Conservation (phyloP, 2,888 invertebrate species). For the Dromius quadrimaculatus region DNA sequence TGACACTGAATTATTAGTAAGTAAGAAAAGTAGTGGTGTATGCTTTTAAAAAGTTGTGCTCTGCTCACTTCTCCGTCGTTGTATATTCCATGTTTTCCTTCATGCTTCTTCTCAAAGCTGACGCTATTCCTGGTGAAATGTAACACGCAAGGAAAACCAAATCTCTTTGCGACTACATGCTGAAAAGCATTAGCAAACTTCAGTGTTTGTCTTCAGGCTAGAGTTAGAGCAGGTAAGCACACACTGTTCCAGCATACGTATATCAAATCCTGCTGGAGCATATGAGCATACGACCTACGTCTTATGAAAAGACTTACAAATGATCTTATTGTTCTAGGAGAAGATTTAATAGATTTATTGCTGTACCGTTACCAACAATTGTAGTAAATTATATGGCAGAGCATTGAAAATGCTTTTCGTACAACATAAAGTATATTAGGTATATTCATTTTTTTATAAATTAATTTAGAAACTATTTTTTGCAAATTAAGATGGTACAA, state of each 20-base stretch:
- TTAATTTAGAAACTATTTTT: no score
- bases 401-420: no score
- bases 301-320: conserved; percentile 10
- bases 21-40: background rate
- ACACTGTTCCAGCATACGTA: no score
- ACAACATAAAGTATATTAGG: no score
- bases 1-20: background rate
- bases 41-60: background rate
- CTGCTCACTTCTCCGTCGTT: no score
- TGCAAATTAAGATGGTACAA: no score
- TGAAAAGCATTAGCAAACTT: conserved; percentile 20
- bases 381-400: no score
- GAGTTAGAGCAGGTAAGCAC: conserved; percentile 22
- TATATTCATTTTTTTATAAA: no score
- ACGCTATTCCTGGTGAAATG: no score
- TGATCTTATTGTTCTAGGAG: conserved; percentile 20
- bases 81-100: no score
- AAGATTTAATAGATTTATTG: conserved; percentile 13
- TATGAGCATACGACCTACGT: conserved; percentile 3
- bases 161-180: background rate
- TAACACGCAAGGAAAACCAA: background rate
- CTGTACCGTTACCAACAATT: no score
- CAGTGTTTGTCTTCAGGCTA: conserved; percentile 10
- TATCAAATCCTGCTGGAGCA: background rate
- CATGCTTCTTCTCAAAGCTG: no score